Conservation (phyloP, 2,797 vertebrate genomes). For the Moxostoma hubbsi region DNA sequence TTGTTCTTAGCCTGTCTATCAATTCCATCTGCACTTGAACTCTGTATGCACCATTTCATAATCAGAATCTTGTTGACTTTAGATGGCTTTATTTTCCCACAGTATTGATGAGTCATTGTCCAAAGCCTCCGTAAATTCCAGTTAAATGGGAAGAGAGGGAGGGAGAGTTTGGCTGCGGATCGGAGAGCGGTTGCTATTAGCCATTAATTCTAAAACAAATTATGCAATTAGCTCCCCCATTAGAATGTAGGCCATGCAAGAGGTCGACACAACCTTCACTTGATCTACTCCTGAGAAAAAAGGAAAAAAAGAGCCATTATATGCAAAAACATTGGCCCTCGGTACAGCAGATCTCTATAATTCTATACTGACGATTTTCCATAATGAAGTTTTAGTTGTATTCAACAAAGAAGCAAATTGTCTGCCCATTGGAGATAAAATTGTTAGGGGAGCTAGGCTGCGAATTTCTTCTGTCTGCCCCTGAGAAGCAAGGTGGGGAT, state of each 20-base stretch:
- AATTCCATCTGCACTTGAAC: background rate
- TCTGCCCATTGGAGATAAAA: constrained; percentile 95
- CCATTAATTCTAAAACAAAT: constrained; percentile 86
- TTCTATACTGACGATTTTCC: constrained; percentile 76
- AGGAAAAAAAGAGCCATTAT: constrained; percentile 64
- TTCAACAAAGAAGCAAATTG: constrained; percentile 91
- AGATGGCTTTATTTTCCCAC: constrained; percentile 61
- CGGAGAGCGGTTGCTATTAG: constrained; percentile 70
- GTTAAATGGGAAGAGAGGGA: constrained; percentile 62
- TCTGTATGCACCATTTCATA: constrained; percentile 3
- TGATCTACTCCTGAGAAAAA: constrained; percentile 71
- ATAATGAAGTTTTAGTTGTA: constrained; percentile 78
- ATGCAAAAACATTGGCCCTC: constrained; percentile 70
- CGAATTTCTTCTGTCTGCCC: constrained; percentile 85
- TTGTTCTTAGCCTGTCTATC: constrained; percentile 14
- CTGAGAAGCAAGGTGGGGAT: constrained; percentile 83
- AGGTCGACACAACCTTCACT: constrained; percentile 83
- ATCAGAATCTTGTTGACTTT: constrained; percentile 25
- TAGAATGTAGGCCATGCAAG: constrained; percentile 81
- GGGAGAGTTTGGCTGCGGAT: constrained; percentile 51
- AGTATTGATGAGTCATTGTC: constrained; percentile 64
- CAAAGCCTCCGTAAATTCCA: constrained; percentile 65
- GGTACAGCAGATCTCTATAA: constrained; percentile 67
- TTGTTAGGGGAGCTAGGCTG: constrained; percentile 87
- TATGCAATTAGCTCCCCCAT: constrained; percentile 83